Evolutionary conservation across 2,888 invertebrate species (phyloP).

Genomic region (Idaea aversata): DNA sequence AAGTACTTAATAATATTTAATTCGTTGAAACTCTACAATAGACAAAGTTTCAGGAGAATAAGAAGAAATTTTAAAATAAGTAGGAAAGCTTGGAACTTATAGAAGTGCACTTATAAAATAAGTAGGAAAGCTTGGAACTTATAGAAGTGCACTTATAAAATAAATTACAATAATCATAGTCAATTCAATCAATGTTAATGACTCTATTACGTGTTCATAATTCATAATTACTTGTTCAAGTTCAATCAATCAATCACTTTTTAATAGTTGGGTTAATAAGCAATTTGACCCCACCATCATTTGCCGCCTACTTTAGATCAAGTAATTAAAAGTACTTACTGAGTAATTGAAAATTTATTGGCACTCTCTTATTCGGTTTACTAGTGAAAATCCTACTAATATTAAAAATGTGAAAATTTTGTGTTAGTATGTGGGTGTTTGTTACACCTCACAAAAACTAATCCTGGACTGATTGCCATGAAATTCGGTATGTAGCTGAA

Average conservation of each 20-base stretch:
- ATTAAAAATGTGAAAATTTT: too few species aligned
- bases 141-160: slow-evolving; percentile 12
- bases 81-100: not conserved
- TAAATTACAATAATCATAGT: slow-evolving; percentile 14
- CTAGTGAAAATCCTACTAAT: not conserved
- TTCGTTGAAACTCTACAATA: too few species aligned
- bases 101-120: slow-evolving; percentile 11
- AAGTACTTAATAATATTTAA: too few species aligned
- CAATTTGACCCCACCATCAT: slow-evolving; percentile 11
- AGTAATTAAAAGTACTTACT: not conserved
- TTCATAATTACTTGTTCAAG: slow-evolving; percentile 13
- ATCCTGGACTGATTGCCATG: too few species aligned
- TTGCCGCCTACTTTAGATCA: slow-evolving; percentile 4
- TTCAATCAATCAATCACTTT: slow-evolving; percentile 18
- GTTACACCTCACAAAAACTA: too few species aligned
- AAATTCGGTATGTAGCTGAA: too few species aligned
- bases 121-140: too few species aligned
- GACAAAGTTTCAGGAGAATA: too few species aligned
- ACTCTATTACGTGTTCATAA: slow-evolving; percentile 16
- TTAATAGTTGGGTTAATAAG: slow-evolving; percentile 24
- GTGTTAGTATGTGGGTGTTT: too few species aligned
- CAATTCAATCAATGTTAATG: slow-evolving; percentile 15
- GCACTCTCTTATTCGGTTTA: not conserved
- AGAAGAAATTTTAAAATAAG: not conserved
- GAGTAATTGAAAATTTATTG: not conserved